phyloP scores from a whole-genome alignment of 2,888 invertebrate genomes.

The Eupithecia insigniata region DNA sequence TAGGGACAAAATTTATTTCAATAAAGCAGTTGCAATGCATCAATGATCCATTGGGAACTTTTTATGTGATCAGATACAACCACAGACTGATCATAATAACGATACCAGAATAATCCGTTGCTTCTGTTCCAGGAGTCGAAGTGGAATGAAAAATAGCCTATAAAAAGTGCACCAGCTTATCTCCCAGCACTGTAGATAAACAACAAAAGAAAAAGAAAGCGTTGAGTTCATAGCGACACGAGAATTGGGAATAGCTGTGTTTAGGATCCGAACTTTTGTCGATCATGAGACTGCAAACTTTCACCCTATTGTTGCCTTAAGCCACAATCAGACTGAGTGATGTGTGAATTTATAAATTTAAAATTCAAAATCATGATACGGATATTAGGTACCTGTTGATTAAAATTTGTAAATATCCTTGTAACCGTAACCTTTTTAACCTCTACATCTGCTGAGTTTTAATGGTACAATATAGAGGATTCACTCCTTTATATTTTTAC shows the following conservation, averaged over 20 bases:
- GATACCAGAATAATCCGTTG: too few species aligned
- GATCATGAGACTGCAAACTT: conserved; percentile 26
- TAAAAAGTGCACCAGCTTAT: conserved; percentile 16
- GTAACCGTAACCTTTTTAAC: not conserved
- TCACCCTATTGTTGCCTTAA: conserved; percentile 33
- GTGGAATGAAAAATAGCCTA: too few species aligned
- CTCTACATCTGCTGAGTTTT: not conserved
- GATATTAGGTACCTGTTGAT: not conserved
- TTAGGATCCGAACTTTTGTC: conserved; percentile 48
- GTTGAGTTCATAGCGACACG: conserved; percentile 70
- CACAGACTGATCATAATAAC: too few species aligned
- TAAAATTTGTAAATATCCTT: not conserved
- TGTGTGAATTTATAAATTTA: conserved; percentile 10
- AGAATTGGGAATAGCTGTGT: conserved; percentile 63
- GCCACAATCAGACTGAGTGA: conserved; percentile 11
- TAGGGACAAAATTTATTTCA: too few species aligned
- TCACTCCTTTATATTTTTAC: not conserved
- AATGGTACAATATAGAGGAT: not conserved
- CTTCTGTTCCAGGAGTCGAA: too few species aligned
- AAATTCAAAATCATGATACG: not conserved
- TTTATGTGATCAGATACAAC: too few species aligned
- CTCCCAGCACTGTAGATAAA: conserved; percentile 31
- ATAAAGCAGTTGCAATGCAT: too few species aligned
- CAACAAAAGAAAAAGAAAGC: conserved; percentile 79
- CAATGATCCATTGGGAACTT: too few species aligned